Percentiles rank a stretch among this genome's conserved stretches.
These are phyloP conservation scores for Megalops cyprinoides DNA, from an alignment of 2,797 vertebrate genomes.

Conservation along the genomic window DNA sequence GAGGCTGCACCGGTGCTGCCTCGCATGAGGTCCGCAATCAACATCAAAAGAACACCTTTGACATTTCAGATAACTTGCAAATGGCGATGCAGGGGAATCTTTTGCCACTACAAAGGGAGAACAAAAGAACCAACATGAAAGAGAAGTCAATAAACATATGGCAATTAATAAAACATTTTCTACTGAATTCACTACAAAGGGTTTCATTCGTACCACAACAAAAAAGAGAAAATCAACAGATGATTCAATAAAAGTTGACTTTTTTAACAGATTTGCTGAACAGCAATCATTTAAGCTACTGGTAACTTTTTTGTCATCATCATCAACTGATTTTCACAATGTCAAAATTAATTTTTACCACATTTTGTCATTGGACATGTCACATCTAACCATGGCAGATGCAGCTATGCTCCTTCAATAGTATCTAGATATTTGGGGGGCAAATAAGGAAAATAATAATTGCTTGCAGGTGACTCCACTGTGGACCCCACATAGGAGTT, in stretches of 20 bases:
- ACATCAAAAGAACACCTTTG: conserved; percentile 99
- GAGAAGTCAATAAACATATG: conserved; percentile 99
- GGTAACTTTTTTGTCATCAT: conserved; percentile 40
- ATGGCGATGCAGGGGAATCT: conserved; percentile 96
- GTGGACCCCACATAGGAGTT: no score
- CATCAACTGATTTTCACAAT: no score
- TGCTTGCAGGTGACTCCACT: no score
- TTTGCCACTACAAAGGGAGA: conserved; percentile 99
- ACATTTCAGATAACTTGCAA: conserved; percentile 97
- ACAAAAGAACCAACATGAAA: conserved; percentile 99
- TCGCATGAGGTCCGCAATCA: conserved; percentile 86
- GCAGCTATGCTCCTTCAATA: no score
- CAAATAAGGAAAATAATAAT: no score
- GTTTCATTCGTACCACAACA: conserved; percentile 86
- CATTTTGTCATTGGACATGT: no score
- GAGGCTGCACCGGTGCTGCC: conserved; percentile 78
- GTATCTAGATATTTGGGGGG: no score
- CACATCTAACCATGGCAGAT: no score
- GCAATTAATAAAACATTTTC: conserved; percentile 99
- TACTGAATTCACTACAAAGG: conserved; percentile 94
- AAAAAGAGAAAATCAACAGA: conserved; percentile 70
- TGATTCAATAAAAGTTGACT: conserved; percentile 82
- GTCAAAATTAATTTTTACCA: no score
- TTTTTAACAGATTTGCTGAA: conserved; percentile 78
- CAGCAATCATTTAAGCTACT: conserved; percentile 67